Conservation (phyloP, 2,888 invertebrate genomes). For the Pemphredon lugubris region DNA sequence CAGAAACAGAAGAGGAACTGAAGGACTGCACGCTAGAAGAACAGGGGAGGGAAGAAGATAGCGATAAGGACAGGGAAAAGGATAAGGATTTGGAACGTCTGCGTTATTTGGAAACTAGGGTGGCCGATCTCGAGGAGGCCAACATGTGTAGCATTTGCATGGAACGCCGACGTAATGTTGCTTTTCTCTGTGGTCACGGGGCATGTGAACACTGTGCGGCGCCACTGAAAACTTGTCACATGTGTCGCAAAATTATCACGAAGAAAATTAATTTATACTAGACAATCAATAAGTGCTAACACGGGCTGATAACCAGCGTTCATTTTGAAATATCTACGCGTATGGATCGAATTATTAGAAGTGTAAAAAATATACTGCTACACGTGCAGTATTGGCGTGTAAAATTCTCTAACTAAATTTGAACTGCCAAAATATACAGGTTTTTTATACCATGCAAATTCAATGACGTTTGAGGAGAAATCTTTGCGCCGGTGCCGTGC, state of each 20-base stretch:
- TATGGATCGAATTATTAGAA: conserved; percentile 8
- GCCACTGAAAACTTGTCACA: conserved; percentile 91
- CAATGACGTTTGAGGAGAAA: conserved; percentile 1
- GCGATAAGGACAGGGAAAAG: conserved; percentile 70
- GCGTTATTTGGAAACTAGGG: conserved; percentile 87
- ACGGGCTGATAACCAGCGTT: not conserved
- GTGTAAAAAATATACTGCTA: conserved; percentile 4
- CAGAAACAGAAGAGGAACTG: conserved; percentile 45
- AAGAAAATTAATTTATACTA: conserved; percentile 87
- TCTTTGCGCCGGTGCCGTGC: conserved; percentile 39
- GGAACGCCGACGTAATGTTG: conserved; percentile 91
- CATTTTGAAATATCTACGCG: conserved; percentile 11
- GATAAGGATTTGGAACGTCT: conserved; percentile 78
- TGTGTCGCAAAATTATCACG: conserved; percentile 90
- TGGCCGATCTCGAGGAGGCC: conserved; percentile 93
- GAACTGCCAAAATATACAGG: conserved; percentile 65
- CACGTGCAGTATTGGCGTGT: conserved; percentile 5
- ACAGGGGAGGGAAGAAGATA: conserved; percentile 61
- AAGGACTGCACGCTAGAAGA: conserved; percentile 45
- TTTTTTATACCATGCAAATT: conserved; percentile 7
- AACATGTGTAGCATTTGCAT: conserved; percentile 94
- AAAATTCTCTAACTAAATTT: conserved; percentile 23
- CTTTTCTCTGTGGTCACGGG: conserved; percentile 94
- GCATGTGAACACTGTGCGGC: conserved; percentile 92
- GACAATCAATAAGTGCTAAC: conserved; percentile 24